These are phyloP conservation scores for Oxytorus armatus DNA, from an alignment of 2,888 invertebrate species.

Conservation along the genomic window DNA sequence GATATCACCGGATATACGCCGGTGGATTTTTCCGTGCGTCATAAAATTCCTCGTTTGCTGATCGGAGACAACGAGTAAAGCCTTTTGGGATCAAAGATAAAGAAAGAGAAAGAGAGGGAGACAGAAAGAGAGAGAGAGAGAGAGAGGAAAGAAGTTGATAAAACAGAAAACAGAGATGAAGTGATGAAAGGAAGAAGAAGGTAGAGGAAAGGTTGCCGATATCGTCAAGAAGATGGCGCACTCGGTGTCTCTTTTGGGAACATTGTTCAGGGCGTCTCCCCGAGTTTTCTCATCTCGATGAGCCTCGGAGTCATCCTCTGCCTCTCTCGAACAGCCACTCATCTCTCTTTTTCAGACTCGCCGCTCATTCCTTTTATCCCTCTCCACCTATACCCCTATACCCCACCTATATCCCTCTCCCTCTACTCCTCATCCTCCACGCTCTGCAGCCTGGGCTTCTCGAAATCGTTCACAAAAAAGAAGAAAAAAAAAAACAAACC, in stretches of 20 bases:
- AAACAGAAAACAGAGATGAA: slow-evolving; percentile 36
- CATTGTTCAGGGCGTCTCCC: slow-evolving; percentile 76
- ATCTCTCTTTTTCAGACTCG: slow-evolving; percentile 64
- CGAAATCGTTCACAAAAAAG: slow-evolving; percentile 26
- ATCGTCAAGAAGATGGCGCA: slow-evolving; percentile 82
- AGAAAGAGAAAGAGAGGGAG: too few species aligned
- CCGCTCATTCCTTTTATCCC: slow-evolving; percentile 53
- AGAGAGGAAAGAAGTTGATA: slow-evolving; percentile 43
- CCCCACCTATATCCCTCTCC: too few species aligned
- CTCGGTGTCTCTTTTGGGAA: slow-evolving; percentile 79
- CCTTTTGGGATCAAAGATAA: slow-evolving; percentile 51
- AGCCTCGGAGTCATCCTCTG: slow-evolving; percentile 57
- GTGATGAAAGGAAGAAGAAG: slow-evolving; percentile 35
- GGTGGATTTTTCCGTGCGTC: slow-evolving; percentile 57
- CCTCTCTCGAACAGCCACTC: slow-evolving; percentile 73
- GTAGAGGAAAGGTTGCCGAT: slow-evolving; percentile 74
- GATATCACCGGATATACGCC: slow-evolving; percentile 59
- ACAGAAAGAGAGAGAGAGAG: too few species aligned
- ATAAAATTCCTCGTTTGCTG: slow-evolving; percentile 70
- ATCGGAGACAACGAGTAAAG: slow-evolving; percentile 65
- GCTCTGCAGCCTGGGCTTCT: slow-evolving; percentile 35
- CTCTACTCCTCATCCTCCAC: slow-evolving; percentile 37
- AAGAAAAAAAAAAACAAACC: slow-evolving; percentile 8
- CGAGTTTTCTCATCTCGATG: slow-evolving; percentile 60
- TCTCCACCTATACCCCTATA: too few species aligned